Evolutionary conservation across 2,888 invertebrate genomes (phyloP).

Genomic region (Tolmerus cingulatus): DNA sequence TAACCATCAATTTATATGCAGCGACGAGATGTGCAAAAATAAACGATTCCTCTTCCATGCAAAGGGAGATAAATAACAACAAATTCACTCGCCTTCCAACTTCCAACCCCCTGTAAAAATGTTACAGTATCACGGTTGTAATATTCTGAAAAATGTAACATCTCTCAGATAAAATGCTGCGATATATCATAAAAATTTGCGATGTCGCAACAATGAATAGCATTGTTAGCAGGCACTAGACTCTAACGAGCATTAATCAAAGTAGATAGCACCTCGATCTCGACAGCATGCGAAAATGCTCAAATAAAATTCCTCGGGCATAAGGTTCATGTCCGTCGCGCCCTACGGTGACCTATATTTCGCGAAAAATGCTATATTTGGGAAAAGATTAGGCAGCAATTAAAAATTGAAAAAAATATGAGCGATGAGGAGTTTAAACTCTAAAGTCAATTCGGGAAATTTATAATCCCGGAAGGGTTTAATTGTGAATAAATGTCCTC

Average conservation of each 20-base stretch:
- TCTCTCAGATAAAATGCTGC: neutral
- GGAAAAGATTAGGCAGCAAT: neutral
- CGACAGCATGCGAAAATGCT: neutral
- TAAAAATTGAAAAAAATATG: neutral
- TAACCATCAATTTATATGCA: neutral
- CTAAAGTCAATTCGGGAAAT: neutral
- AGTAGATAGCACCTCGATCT: neutral
- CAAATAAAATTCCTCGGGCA: neutral
- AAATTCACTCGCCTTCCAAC: neutral
- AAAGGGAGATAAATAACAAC: neutral
- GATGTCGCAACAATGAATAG: neutral
- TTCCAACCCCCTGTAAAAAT: neutral
- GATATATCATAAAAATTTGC: neutral
- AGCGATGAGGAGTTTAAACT: neutral
- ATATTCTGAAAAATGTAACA: neutral
- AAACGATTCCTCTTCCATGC: neutral
- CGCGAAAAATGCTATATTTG: neutral
- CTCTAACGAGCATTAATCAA: slow-evolving; percentile 3
- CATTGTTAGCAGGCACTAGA: slow-evolving; percentile 10
- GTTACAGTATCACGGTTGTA: neutral
- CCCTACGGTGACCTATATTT: neutral
- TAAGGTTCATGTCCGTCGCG: neutral
- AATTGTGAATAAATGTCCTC: neutral
- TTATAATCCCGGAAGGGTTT: neutral
- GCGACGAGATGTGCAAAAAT: neutral